Evolutionary conservation across 2,888 invertebrate species (phyloP).

Genomic region (Nemurella pictetii): DNA sequence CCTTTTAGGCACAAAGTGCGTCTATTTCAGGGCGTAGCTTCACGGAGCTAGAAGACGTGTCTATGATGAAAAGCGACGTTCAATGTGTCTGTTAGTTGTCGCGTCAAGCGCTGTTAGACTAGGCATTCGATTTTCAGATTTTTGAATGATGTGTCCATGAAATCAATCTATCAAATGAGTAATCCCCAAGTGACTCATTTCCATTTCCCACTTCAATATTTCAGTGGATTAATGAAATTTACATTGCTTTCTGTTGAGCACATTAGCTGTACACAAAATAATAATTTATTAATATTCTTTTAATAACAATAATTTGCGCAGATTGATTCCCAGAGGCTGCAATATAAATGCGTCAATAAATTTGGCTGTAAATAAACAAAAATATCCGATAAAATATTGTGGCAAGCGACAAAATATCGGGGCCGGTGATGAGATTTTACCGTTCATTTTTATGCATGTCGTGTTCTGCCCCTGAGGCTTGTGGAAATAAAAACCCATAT

Average conservation of each 20-base stretch:
- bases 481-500: background rate
- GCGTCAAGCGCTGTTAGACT: too few relatives aligned
- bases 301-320: background rate
- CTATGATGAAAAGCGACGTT: background rate
- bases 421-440: background rate
- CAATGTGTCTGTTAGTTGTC: too few relatives aligned
- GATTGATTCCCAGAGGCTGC: background rate
- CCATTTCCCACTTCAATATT: background rate
- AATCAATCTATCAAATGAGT: background rate
- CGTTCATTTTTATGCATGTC: background rate
- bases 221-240: background rate
- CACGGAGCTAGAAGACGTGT: background rate
- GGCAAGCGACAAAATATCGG: background rate
- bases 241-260: background rate
- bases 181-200: background rate
- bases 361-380: background rate
- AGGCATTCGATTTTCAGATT: background rate
- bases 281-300: background rate
- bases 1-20: background rate
- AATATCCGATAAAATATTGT: background rate
- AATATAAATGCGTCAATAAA: background rate
- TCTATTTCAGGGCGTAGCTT: too few relatives aligned
- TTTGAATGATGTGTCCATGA: background rate
- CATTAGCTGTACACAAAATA: background rate
- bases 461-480: background rate